A percentile compares a stretch with the other conserved stretches of the same genome.
Evolutionary conservation across 2,888 invertebrate genomes (phyloP).

Genomic region (Steinernema scapterisci): DNA sequence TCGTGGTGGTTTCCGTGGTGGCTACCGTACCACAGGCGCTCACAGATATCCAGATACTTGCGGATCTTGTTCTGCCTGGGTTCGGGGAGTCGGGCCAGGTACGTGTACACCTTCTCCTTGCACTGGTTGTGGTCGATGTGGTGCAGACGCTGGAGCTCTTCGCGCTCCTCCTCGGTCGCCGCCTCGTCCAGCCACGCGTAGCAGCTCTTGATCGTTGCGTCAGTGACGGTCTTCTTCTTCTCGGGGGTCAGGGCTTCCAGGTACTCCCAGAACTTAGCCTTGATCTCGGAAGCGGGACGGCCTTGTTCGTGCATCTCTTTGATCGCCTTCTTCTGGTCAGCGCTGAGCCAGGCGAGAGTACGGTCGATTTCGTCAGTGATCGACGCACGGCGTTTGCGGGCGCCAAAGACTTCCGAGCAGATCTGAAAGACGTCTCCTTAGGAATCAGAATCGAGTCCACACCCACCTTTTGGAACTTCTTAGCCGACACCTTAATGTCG

Average conservation of each 20-base stretch:
- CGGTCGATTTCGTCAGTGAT: constrained; percentile 9
- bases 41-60: constrained; percentile 55
- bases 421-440: constrained; percentile 10
- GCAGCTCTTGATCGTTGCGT: constrained; percentile 43
- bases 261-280: constrained; percentile 35
- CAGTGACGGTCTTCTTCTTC: constrained; percentile 45
- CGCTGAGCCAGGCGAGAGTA: constrained; percentile 43
- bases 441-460: not conserved
- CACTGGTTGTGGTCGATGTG: constrained; percentile 39
- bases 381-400: not conserved
- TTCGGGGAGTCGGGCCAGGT: constrained; percentile 47
- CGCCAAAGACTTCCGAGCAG: constrained; percentile 42
- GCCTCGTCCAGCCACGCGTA: constrained; percentile 56
- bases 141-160: constrained; percentile 42
- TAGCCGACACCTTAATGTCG: constrained; percentile 42
- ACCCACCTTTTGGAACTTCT: constrained; percentile 36
- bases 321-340: constrained; percentile 41
- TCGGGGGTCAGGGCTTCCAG: constrained; percentile 34
- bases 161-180: constrained; percentile 54
- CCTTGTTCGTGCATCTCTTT: constrained; percentile 45
- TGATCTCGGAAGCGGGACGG: constrained; percentile 45
- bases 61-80: constrained; percentile 45
- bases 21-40: constrained; percentile 50
- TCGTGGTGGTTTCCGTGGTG: constrained; percentile 22
- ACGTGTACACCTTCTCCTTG: constrained; percentile 44